Evolutionary conservation across 2,888 invertebrate genomes (phyloP).

Genomic region (Microctonus hyperodae): DNA sequence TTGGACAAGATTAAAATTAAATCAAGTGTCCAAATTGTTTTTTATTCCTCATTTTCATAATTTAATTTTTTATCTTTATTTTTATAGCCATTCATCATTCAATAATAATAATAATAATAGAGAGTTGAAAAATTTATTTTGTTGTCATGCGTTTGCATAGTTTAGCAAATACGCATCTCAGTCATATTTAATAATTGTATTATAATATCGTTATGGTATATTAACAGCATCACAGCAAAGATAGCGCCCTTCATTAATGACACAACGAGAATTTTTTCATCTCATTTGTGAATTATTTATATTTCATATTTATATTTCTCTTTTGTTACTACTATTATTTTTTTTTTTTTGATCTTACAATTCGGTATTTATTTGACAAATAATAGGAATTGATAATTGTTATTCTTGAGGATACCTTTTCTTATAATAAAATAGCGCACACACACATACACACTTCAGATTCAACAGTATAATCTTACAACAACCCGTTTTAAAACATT

Average conservation of each 20-base stretch:
- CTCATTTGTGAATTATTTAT: constrained; percentile 9
- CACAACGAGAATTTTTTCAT: constrained; percentile 47
- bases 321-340: constrained; percentile 18
- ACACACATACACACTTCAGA: constrained; percentile 44
- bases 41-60: not conserved
- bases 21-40: not conserved
- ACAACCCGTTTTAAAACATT: constrained; percentile 54
- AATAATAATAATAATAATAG: constrained; percentile 17
- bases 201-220: constrained; percentile 52
- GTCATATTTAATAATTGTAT: constrained; percentile 30
- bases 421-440: constrained; percentile 19
- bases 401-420: constrained; percentile 2
- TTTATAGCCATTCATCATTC: constrained; percentile 20
- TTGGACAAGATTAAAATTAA: not conserved
- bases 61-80: not conserved
- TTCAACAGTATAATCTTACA: constrained; percentile 58
- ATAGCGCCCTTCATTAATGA: constrained; percentile 61
- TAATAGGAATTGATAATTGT: not conserved
- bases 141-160: constrained; percentile 3
- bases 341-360: constrained; percentile 13
- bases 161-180: constrained; percentile 27
- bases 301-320: constrained; percentile 28
- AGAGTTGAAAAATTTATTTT: constrained; percentile 21
- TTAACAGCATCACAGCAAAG: constrained; percentile 63
- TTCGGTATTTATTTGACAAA: not conserved